Base-by-base conservation (phyloP, 2,113 vertebrate genomes). In the Atractosteus spatula region DNA sequence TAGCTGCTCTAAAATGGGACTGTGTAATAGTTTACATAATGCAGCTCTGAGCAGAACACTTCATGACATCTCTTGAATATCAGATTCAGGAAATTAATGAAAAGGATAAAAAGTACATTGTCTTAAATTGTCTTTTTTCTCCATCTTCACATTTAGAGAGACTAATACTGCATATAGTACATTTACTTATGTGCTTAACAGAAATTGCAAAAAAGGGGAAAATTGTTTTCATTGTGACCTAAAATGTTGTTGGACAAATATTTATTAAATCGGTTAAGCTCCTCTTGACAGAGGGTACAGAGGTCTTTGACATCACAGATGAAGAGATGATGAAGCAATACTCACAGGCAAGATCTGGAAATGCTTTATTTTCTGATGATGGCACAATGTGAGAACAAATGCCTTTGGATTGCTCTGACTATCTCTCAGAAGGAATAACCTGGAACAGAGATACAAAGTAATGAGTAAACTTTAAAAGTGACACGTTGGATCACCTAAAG, bases 331-430 rank as follows among this genome's bases (percentile, higher is more conserved):
- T 41, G 71, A 62, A 8, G 41, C 3, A 43, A 41, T 70, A 87
- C 97, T 96, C 81, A 99, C 97, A 77, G 97, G 97, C 80, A 99
- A 83, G 79, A 99, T 99, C 88, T 99, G 97, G 91, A 99, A 99
- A 89, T 99, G 97, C 83, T 96, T 98, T 80, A 99, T 96, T 89
- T 99, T 99, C 90, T 99, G 97, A 89, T 99, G 97, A 87, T 98
- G 96, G 90, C 96, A 98, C 87, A 99, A 87, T 0, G 97, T 98
- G 83, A 99, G 97, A 72, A 99, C 97, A 86, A 98, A 99, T 1
- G 97, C 94, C 92, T 98, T 99, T 86, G 97, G 97, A 81, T 98
- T 99, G 83, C 97, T 99, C 91, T 98, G 97, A 88, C 97, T 99
- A 89, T 99, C 97, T 80, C 97, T 90, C 55, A 99, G 91, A 69